Percentiles rank a stretch among this genome's conserved stretches.
Evolutionary conservation across 2,113 vertebrate genomes (phyloP).

Genomic region (Prionailurus viverrinus): DNA sequence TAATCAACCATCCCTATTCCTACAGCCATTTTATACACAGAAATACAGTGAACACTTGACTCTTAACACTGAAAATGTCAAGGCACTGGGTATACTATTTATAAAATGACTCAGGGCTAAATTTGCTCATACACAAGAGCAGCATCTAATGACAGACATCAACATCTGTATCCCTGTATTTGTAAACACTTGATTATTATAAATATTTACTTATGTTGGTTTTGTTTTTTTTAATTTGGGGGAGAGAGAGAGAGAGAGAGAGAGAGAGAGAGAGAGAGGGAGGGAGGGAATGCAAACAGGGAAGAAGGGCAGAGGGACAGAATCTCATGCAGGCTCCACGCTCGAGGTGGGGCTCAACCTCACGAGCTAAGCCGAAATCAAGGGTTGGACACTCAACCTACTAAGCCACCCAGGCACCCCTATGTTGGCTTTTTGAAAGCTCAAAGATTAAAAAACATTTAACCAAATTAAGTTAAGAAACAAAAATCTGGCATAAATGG

Average conservation of each 20-base stretch:
- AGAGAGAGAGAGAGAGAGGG: too few relatives aligned
- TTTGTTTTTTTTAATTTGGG: background rate
- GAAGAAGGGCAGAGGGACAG: too few relatives aligned
- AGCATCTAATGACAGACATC: background rate
- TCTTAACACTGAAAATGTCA: conserved; percentile 33
- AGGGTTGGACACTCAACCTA: too few relatives aligned
- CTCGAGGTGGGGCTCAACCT: too few relatives aligned
- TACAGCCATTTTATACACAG: background rate
- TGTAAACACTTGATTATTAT: background rate
- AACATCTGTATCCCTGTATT: background rate
- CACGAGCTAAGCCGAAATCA: too few relatives aligned
- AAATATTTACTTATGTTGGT: background rate
- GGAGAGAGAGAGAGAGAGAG: fast-evolving
- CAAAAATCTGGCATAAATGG: background rate
- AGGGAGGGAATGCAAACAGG: too few relatives aligned
- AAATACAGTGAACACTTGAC: background rate
- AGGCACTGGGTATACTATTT: background rate
- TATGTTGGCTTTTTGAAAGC: background rate
- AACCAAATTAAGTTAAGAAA: background rate
- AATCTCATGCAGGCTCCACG: too few relatives aligned
- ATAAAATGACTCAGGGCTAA: conserved; percentile 11
- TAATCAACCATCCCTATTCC: background rate
- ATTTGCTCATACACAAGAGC: background rate
- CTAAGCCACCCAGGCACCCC: too few relatives aligned
- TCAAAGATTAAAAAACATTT: conserved; percentile 4